Percentiles rank a stretch among this genome's conserved stretches.
These are phyloP conservation scores for Bubalus kerabau DNA, from an alignment of 2,113 vertebrate species.

Conservation along the genomic window DNA sequence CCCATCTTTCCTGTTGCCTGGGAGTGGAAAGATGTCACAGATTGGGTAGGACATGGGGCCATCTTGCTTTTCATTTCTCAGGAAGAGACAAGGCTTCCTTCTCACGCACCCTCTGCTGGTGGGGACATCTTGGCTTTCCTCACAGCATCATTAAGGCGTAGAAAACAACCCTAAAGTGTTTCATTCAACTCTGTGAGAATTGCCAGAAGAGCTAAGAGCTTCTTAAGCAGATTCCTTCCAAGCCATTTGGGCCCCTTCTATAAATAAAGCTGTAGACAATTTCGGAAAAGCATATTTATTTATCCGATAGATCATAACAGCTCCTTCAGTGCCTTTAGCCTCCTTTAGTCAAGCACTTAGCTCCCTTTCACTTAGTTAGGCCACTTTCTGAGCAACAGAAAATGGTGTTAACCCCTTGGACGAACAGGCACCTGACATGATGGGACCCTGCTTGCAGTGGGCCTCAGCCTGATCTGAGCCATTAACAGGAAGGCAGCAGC, in stretches of 20 bases:
- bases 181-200: not conserved
- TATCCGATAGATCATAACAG: constrained; percentile 27
- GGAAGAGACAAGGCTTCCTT: not conserved
- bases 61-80: not conserved
- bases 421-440: accelerated
- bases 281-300: constrained; percentile 40
- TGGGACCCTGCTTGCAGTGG: not conserved
- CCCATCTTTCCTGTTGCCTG: not conserved
- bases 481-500: not conserved
- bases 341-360: constrained; percentile 17
- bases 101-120: accelerated
- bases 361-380: constrained; percentile 22
- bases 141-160: not conserved
- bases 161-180: not conserved
- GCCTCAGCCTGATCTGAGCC: not conserved
- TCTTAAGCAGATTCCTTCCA: constrained; percentile 29
- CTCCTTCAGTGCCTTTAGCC: not conserved
- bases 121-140: not conserved
- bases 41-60: not conserved
- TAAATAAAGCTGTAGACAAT: constrained; percentile 49
- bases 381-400: not conserved
- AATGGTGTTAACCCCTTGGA: not conserved
- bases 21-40: not conserved
- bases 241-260: constrained; percentile 49
- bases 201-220: constrained; percentile 47